Evolutionary conservation across 2,797 vertebrate genomes (phyloP).

Genomic region (Silurus lanzhouensis): DNA sequence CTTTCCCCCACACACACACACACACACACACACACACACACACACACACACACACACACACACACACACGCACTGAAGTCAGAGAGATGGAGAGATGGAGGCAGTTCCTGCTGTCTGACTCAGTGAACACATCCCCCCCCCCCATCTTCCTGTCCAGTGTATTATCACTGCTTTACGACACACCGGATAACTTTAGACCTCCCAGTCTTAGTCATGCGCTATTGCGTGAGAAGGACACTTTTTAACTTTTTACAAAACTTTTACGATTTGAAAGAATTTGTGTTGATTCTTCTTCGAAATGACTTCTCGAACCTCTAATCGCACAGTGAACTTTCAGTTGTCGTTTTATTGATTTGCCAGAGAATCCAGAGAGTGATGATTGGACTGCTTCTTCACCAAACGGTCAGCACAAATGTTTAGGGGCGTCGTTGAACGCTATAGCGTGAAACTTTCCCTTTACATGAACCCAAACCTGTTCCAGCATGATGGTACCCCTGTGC

Average conservation of each 20-base stretch:
- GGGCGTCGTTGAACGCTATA: no score
- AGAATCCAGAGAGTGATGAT: no score
- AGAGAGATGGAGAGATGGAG: not conserved
- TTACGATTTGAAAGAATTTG: not conserved
- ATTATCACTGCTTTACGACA: conserved; percentile 32
- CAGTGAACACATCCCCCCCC: not conserved
- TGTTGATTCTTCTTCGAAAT: not conserved
- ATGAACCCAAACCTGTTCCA: no score
- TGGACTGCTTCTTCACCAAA: no score
- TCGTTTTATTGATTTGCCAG: no score
- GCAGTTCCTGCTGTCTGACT: not conserved
- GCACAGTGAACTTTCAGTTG: no score
- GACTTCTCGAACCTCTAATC: no score
- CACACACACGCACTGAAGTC: not conserved
- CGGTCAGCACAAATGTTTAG: no score
- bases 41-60: conserved; percentile 9
- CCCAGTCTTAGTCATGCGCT: not conserved
- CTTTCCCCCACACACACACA: not conserved
- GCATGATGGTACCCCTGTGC: no score
- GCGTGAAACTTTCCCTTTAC: no score
- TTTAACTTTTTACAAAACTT: not conserved
- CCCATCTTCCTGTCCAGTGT: not conserved
- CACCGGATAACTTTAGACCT: conserved; percentile 1
- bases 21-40: not conserved
- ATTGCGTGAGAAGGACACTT: not conserved